Percentiles rank a stretch among this genome's conserved stretches.
These are phyloP conservation scores for Spodoptera picta DNA, from an alignment of 2,888 invertebrate species.

Conservation along the genomic window DNA sequence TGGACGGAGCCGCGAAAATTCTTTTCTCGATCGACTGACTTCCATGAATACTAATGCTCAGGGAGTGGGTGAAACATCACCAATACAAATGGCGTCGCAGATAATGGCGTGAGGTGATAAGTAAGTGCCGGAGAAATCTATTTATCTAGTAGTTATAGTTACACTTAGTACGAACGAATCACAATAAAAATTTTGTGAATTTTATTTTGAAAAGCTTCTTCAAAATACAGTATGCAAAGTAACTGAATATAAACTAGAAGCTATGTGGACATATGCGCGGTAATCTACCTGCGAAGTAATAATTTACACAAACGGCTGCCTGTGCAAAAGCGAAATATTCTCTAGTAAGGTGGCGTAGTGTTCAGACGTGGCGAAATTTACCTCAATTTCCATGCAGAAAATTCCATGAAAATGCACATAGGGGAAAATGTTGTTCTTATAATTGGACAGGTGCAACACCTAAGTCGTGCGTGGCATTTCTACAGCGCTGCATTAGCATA, in stretches of 20 bases:
- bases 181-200: conserved; percentile 21
- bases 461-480: conserved; percentile 84
- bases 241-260: conserved; percentile 45
- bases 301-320: conserved; percentile 72
- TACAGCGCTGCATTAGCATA: conserved; percentile 82
- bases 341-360: conserved; percentile 56
- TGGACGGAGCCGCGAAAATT: conserved; percentile 81
- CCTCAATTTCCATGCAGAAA: conserved; percentile 80
- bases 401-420: conserved; percentile 83
- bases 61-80: conserved; percentile 73
- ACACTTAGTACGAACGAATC: conserved; percentile 5
- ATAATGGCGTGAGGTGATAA: conserved; percentile 70
- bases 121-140: conserved; percentile 52
- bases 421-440: conserved; percentile 84
- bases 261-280: conserved; percentile 45
- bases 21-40: conserved; percentile 86
- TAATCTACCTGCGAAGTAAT: conserved; percentile 59
- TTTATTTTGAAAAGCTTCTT: conserved; percentile 37
- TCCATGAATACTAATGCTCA: conserved; percentile 86
- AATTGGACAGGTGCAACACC: conserved; percentile 85
- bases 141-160: conserved; percentile 33
- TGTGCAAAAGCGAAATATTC: conserved; percentile 67
- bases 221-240: conserved; percentile 43
- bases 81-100: conserved; percentile 75
- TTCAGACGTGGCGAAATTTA: conserved; percentile 74